These are phyloP conservation scores for Cepaea hortensis DNA, from an alignment of 2,888 invertebrate species.

Conservation along the genomic window DNA sequence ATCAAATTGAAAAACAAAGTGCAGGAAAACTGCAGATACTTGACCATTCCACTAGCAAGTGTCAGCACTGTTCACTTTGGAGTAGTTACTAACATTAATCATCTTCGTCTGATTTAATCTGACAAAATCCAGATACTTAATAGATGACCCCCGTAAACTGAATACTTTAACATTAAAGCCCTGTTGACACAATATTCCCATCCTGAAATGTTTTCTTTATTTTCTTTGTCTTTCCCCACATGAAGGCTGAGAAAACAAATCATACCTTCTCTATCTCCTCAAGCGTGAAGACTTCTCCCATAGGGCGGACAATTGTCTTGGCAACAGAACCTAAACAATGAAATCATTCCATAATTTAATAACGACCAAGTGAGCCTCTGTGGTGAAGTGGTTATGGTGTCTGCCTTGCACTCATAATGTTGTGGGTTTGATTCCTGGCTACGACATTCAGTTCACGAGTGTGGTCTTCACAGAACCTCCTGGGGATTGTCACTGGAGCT, in stretches of 20 bases:
- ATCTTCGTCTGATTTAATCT: too few species aligned
- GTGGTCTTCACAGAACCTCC: too few species aligned
- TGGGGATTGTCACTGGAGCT: too few species aligned
- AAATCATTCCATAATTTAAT: not conserved
- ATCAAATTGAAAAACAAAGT: too few species aligned
- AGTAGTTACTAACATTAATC: too few species aligned
- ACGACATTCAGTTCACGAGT: too few species aligned
- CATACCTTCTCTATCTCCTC: slow-evolving; percentile 81
- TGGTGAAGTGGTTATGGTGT: too few species aligned
- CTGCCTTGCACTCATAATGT: too few species aligned
- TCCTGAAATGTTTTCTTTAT: not conserved
- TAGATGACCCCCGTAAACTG: not conserved
- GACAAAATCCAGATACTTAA: not conserved
- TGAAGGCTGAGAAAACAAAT: not conserved
- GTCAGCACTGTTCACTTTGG: too few species aligned
- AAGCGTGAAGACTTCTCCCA: slow-evolving; percentile 81
- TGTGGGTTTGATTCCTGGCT: too few species aligned
- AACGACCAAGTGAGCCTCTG: not conserved
- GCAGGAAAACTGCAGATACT: too few species aligned
- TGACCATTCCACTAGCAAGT: too few species aligned
- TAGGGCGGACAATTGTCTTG: slow-evolving; percentile 77
- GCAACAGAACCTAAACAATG: slow-evolving; percentile 53
- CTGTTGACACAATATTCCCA: not conserved
- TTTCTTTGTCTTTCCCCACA: not conserved
- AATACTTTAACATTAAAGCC: not conserved